phyloP scores from a whole-genome alignment of 1,140 invertebrate species.

The Drosophila kurseongensis region DNA sequence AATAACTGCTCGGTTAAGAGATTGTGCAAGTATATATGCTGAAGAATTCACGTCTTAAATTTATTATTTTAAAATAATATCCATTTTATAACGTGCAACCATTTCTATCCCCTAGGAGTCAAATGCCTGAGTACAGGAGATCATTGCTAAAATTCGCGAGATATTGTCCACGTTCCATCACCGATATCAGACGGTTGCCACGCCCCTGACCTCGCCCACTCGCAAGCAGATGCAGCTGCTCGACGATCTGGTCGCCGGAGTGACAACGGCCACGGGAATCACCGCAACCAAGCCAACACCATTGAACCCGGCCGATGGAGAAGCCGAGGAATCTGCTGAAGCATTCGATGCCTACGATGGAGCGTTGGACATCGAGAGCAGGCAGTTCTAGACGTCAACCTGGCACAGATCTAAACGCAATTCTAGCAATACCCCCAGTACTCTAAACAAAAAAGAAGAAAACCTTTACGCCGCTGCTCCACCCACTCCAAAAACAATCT shows the following conservation, averaged over 20 bases:
- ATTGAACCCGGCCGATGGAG: not conserved
- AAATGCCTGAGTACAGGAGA: constrained; percentile 91
- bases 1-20: too few relatives aligned
- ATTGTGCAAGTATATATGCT: too few relatives aligned
- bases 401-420: constrained; percentile 52
- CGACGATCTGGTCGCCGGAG: constrained; percentile 57
- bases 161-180: constrained; percentile 90
- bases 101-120: constrained; percentile 86
- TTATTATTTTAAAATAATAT: not conserved
- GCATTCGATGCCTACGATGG: constrained; percentile 45
- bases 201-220: constrained; percentile 66
- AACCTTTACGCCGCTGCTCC: not conserved
- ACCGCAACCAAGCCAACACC: constrained; percentile 11
- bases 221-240: constrained; percentile 70
- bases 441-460: constrained; percentile 1
- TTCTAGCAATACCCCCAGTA: constrained; percentile 68
- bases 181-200: constrained; percentile 86
- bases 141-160: constrained; percentile 91
- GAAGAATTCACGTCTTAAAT: not conserved
- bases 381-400: constrained; percentile 51
- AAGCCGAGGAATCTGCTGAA: not conserved
- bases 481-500: constrained; percentile 23
- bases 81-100: constrained; percentile 18
- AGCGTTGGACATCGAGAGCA: constrained; percentile 54
- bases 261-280: constrained; percentile 6